These are phyloP conservation scores for Carassius carassius DNA, from an alignment of 2,113 vertebrate genomes.

Conservation along the genomic window DNA sequence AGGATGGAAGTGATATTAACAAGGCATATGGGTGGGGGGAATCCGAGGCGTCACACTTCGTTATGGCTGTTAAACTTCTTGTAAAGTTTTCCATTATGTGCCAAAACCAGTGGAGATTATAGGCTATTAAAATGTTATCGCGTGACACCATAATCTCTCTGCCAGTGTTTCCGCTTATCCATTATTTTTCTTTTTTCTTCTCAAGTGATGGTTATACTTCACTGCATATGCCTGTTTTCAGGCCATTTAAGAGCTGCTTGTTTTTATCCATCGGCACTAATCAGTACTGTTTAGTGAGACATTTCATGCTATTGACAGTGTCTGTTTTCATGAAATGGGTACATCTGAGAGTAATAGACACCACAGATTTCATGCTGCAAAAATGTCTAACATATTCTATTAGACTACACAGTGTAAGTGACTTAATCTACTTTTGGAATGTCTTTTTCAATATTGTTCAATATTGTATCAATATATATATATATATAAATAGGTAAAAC, in stretches of 20 bases:
- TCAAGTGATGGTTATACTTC: slow-evolving; percentile 28
- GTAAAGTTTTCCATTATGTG: slow-evolving; percentile 58
- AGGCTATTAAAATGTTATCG: slow-evolving; percentile 61
- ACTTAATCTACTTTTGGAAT: background rate
- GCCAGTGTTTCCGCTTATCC: slow-evolving; percentile 52
- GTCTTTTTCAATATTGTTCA: background rate
- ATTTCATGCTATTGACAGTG: background rate
- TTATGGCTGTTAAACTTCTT: slow-evolving; percentile 54
- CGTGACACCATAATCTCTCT: slow-evolving; percentile 64
- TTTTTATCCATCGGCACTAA: background rate
- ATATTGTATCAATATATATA: no score
- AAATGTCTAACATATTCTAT: background rate
- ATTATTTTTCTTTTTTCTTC: slow-evolving; percentile 6
- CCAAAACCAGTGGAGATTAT: slow-evolving; percentile 54
- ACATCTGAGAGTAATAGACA: background rate
- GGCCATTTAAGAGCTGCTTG: background rate
- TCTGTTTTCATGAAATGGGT: no score
- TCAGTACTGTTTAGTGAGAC: slow-evolving; percentile 25
- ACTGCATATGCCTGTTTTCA: background rate
- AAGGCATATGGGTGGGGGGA: slow-evolving; percentile 56
- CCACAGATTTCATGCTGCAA: background rate
- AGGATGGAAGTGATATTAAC: slow-evolving; percentile 64
- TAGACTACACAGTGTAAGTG: background rate
- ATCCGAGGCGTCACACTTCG: background rate
- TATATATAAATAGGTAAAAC: no score